Evolutionary conservation across 2,888 invertebrate species (phyloP), one percentile per base, ranked within the genome.

Genomic region (Poecilobothrus nobilitatus): DNA sequence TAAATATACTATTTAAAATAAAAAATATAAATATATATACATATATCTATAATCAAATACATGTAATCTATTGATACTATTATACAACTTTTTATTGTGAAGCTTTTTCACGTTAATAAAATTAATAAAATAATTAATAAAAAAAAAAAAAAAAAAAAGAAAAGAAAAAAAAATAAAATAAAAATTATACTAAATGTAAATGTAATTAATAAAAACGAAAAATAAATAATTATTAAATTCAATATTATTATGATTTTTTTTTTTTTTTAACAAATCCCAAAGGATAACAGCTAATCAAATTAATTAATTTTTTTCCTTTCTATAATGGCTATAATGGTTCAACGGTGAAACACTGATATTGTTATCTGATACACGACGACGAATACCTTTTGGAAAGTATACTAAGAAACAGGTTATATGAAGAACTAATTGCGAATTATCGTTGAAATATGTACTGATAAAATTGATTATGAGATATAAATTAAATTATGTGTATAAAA

Each of bases 11-110:
- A 53, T 53, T 53, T 12, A 18, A 53, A 18, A 53, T 41, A 41
- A 41, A 12, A 41, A 41, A 18, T 18, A 18, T 53, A 53, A 9
- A 53, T 53, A 53, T 18, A 53, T 53, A 53, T 18, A 18, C 9
- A 53, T 53, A 53, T 53, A 53, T 18, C 3, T 53, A 18, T 18
- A 53, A 6, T 12, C 1, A 41, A 5, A 15, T 41, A 41, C 15
- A 9, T 53, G 53, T 53, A 53, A 18, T 53, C 53, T 53, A 53
- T 53, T 53, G 53, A 53, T 53, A 53, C 53, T 53, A 53, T 53
- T 53, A 53, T 53, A 53, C 63, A 63, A 63, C 27, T 63, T 63
- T 63, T 63, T 27, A 63, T 27, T 63, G 63, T 63, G 63, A 63
- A 63, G 27, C 21, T 63, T 22, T 63, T 63, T 63, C 63, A 63